Evolutionary conservation across 2,797 vertebrate genomes (phyloP), one percentile per base, ranked within the genome.

Genomic region (Merluccius polli): DNA sequence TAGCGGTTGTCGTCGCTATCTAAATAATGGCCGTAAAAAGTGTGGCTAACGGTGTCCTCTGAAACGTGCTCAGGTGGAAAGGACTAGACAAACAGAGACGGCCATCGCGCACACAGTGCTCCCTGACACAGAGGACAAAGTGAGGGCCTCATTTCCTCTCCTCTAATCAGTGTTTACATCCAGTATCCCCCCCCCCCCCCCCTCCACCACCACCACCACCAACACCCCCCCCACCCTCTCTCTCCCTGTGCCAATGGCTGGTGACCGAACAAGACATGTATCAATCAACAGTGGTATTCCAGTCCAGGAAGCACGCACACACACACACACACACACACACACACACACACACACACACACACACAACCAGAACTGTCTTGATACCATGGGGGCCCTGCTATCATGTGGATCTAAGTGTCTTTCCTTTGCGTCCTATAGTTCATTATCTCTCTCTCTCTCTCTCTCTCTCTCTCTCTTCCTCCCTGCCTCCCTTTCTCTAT

Each of bases 161-260:
- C 84, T 86, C 90, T 94, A 93, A 93, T 93, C 92, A 93, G 91
- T 92, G 91, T 93, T 92, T 92, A 93, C 91, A 91, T 92, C 91
- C 90, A 89, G 82, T 15, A 30, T 3, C 24, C 48, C 18, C 44
- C 44, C 44, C 44, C 2, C 16, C 44, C 44, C 44, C 16, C 44
- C 16, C 44, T 15, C 44, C 4, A n/a, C n/a, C n/a, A n/a, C n/a
- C n/a, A n/a, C n/a, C n/a, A n/a, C n/a, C n/a, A n/a, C n/a, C n/a
- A n/a, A n/a, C n/a, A n/a, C 5, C 21, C 21, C 18, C 36, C 1
- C 36, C 36, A 21, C 18, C 18, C 36, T 21, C 48, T 52, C 48
- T 52, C 36, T 3, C 87, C 87, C 86, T 79, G 81, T 85, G 87
- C 89, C 87, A 87, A 86, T 85, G 86, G 86, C 86, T 89, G 87